Evolutionary conservation across 2,113 vertebrate species (phyloP).

Genomic region (Suricata suricatta): DNA sequence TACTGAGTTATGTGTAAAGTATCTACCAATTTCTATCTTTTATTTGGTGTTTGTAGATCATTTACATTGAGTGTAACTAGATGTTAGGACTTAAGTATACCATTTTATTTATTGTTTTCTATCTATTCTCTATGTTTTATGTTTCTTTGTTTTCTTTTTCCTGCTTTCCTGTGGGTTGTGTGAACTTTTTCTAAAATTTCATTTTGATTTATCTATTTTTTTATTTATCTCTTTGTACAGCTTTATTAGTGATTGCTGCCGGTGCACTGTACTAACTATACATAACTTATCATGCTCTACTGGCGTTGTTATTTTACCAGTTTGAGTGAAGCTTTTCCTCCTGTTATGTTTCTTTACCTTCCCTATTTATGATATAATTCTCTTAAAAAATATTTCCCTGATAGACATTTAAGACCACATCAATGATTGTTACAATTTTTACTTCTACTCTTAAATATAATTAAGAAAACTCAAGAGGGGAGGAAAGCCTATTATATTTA

Average conservation of each 20-base stretch:
- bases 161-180: not conserved
- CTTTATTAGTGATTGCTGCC: not conserved
- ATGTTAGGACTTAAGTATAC: not conserved
- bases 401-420: not conserved
- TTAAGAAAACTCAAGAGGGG: not conserved
- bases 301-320: not conserved
- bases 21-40: not conserved
- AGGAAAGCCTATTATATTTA: not conserved
- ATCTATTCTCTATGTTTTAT: not conserved
- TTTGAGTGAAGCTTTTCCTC: not conserved
- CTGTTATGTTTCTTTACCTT: not conserved
- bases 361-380: not conserved
- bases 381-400: slow-evolving; percentile 14
- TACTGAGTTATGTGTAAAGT: not conserved
- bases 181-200: not conserved
- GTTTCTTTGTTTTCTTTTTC: not conserved
- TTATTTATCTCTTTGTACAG: not conserved
- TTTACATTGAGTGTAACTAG: not conserved
- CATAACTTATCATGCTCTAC: not conserved
- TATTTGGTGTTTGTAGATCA: not conserved
- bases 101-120: slow-evolving; percentile 14
- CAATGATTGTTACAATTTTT: not conserved
- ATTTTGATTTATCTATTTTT: not conserved
- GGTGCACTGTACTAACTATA: not conserved
- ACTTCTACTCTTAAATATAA: not conserved